Conservation (phyloP, 2,888 invertebrate species). For the Brachypterus glaber region DNA sequence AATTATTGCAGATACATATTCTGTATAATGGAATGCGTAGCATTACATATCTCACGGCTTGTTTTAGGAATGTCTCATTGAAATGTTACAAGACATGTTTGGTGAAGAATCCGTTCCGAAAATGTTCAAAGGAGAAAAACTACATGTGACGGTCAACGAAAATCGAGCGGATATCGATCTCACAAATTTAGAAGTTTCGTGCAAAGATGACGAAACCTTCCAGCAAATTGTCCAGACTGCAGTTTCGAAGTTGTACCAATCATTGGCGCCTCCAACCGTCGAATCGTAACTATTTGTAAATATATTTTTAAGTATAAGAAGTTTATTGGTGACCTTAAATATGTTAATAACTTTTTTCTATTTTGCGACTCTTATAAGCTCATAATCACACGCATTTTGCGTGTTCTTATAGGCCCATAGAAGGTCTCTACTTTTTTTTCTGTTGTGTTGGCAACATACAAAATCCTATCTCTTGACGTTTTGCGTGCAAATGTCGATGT, state of each 20-base stretch:
- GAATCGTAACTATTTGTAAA: conserved; percentile 22
- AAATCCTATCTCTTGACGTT: too few relatives aligned
- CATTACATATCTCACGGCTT: too few relatives aligned
- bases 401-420: too few relatives aligned
- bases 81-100: conserved; percentile 90
- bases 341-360: too few relatives aligned
- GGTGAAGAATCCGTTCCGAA: conserved; percentile 90
- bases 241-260: conserved; percentile 73
- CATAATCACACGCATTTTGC: too few relatives aligned
- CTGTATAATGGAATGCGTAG: too few relatives aligned
- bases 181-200: conserved; percentile 67
- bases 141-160: conserved; percentile 76
- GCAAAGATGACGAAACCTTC: conserved; percentile 70
- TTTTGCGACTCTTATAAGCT: too few relatives aligned
- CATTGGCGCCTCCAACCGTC: conserved; percentile 62
- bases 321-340: too few relatives aligned
- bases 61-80: conserved; percentile 66
- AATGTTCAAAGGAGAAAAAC: conserved; percentile 81
- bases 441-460: too few relatives aligned
- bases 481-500: too few relatives aligned
- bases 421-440: too few relatives aligned
- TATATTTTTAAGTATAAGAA: conserved; percentile 9
- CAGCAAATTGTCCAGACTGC: conserved; percentile 80
- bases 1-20: too few relatives aligned
- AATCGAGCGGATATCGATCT: conserved; percentile 82